Evolutionary conservation across 2,888 invertebrate species (phyloP).

Genomic region (Hydroisotoma schaefferi): DNA sequence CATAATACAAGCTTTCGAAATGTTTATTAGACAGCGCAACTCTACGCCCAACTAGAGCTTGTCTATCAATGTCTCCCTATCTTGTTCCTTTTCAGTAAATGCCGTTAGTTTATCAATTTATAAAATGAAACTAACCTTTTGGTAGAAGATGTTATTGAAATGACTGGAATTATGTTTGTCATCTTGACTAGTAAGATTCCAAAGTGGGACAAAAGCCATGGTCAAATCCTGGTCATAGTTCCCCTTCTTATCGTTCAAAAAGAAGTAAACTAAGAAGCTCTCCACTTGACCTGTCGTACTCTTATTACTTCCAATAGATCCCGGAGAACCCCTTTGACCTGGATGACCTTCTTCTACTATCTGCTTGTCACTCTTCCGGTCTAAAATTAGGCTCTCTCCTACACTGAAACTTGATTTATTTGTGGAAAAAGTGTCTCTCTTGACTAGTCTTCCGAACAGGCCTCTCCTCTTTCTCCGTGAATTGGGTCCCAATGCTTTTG

Average conservation of each 20-base stretch:
- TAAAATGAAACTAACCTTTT: slow-evolving; percentile 23
- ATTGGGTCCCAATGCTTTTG: background rate
- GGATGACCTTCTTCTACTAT: background rate
- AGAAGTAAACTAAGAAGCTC: slow-evolving; percentile 44
- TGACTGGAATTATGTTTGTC: background rate
- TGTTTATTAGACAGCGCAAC: no score
- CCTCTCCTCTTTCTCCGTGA: no score
- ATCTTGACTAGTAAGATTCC: slow-evolving; percentile 36
- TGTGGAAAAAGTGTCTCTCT: no score
- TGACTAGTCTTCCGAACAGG: no score
- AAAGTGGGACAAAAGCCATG: slow-evolving; percentile 47
- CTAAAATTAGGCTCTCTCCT: slow-evolving; percentile 10
- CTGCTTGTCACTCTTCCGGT: background rate
- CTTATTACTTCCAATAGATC: slow-evolving; percentile 10
- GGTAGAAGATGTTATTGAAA: slow-evolving; percentile 11
- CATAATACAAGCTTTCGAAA: no score
- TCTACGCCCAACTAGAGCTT: no score
- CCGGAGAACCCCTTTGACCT: background rate
- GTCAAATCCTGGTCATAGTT: slow-evolving; percentile 49
- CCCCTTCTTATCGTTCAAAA: slow-evolving; percentile 48
- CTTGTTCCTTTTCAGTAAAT: no score
- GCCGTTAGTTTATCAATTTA: no score
- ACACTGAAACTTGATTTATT: no score
- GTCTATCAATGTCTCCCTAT: no score
- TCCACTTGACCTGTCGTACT: background rate